phyloP scores from a whole-genome alignment of 2,888 invertebrate species.

The Drosophila formosana region DNA sequence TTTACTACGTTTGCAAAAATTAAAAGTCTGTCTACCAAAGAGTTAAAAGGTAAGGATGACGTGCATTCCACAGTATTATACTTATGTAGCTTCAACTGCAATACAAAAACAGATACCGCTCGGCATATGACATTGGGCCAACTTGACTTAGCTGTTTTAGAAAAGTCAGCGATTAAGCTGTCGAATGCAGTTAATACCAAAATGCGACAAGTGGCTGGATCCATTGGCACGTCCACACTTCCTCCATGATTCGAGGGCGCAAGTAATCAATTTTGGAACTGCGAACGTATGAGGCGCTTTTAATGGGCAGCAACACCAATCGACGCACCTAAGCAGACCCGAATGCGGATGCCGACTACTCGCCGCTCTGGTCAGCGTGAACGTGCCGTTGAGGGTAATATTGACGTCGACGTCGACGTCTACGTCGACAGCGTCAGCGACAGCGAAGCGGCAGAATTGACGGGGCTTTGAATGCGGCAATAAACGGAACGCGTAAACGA shows the following conservation, averaged over 20 bases:
- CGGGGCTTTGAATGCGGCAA: constrained; percentile 36
- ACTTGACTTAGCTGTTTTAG: background rate
- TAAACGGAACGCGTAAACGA: constrained; percentile 60
- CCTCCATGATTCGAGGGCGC: constrained; percentile 45
- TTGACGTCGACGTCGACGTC: constrained; percentile 9
- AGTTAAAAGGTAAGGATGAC: no score
- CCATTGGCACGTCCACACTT: constrained; percentile 14
- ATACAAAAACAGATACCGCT: no score
- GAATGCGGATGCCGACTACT: constrained; percentile 8
- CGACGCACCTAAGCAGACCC: constrained; percentile 48
- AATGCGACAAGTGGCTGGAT: background rate
- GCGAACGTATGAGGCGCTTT: constrained; percentile 56
- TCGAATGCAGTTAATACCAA: background rate
- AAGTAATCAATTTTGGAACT: constrained; percentile 56
- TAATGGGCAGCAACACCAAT: constrained; percentile 53
- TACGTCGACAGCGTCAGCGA: background rate
- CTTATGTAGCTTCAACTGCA: no score
- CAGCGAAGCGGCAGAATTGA: constrained; percentile 2
- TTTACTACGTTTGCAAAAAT: no score
- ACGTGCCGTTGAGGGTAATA: constrained; percentile 39
- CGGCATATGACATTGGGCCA: background rate
- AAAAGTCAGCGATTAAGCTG: background rate
- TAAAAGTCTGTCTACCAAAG: no score
- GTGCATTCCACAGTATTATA: no score
- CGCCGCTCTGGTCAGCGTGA: constrained; percentile 16